Conservation (phyloP, 2,888 invertebrate species). For the Dexiosoma caninum region DNA sequence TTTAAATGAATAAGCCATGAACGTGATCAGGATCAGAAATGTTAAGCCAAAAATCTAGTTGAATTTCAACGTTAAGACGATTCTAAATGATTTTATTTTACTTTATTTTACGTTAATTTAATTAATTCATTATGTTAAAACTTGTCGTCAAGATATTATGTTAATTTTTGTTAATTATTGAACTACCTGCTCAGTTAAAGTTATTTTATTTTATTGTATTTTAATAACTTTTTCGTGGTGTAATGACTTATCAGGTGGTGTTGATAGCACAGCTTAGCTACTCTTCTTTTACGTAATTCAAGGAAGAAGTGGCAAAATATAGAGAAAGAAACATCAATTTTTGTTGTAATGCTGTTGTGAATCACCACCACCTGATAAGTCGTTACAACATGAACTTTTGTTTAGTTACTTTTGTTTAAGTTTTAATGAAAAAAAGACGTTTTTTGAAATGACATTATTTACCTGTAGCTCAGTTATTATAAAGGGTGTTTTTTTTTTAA, state of each 20-base stretch:
- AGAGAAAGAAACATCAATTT: too few species aligned
- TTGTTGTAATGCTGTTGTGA: too few species aligned
- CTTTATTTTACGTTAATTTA: background rate
- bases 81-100: slow-evolving; percentile 36
- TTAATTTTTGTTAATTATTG: background rate
- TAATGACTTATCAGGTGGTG: too few species aligned
- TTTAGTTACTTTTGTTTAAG: background rate
- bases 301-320: too few species aligned
- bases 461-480: slow-evolving; percentile 46
- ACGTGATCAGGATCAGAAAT: background rate
- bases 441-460: slow-evolving; percentile 50
- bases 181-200: background rate
- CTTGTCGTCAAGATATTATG: slow-evolving; percentile 1
- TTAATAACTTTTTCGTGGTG: too few species aligned
- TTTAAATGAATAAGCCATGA: slow-evolving; percentile 80
- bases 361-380: too few species aligned
- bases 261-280: too few species aligned
- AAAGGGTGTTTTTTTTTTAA: too few species aligned
- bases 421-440: slow-evolving; percentile 29
- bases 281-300: too few species aligned
- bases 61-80: slow-evolving; percentile 2
- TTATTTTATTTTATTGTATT: background rate
- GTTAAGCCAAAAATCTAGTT: background rate
- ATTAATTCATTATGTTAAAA: slow-evolving; percentile 19
- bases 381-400: too few species aligned